Conservation (phyloP, 2,888 invertebrate species). For the Osmoderma eremita region DNA sequence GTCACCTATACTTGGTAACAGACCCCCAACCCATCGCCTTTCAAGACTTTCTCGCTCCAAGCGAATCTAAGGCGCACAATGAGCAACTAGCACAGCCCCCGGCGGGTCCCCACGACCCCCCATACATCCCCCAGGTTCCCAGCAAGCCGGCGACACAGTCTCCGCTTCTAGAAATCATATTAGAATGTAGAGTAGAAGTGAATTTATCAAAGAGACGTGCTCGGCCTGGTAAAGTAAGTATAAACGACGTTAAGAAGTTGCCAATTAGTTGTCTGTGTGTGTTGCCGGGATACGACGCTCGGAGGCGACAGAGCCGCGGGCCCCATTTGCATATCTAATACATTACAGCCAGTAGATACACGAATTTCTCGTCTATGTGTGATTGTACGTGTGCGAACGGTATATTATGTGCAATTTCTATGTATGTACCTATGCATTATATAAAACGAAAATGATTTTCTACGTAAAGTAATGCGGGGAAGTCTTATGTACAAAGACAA, state of each 20-base stretch:
- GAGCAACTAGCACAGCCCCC: neutral
- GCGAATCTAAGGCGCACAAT: no score
- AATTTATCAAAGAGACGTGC: conserved; percentile 64
- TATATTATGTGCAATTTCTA: no score
- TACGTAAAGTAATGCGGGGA: no score
- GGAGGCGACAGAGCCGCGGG: conserved; percentile 40
- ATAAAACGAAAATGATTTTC: no score
- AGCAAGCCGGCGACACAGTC: conserved; percentile 38
- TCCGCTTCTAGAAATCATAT: conserved; percentile 42
- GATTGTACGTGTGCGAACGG: no score
- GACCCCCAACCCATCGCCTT: no score
- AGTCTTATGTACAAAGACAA: no score
- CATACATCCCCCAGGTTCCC: neutral
- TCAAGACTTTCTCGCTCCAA: no score
- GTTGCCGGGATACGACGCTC: conserved; percentile 59
- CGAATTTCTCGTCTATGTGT: no score
- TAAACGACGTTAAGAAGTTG: conserved; percentile 66
- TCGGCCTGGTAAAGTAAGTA: conserved; percentile 64
- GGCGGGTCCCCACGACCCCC: conserved; percentile 9
- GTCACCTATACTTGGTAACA: no score
- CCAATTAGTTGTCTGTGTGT: conserved; percentile 63
- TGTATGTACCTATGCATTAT: no score
- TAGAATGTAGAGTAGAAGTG: conserved; percentile 46
- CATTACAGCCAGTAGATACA: no score
- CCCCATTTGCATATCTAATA: conserved; percentile 64